phyloP scores from a whole-genome alignment of 2,113 vertebrate genomes.

The Columbina picui region DNA sequence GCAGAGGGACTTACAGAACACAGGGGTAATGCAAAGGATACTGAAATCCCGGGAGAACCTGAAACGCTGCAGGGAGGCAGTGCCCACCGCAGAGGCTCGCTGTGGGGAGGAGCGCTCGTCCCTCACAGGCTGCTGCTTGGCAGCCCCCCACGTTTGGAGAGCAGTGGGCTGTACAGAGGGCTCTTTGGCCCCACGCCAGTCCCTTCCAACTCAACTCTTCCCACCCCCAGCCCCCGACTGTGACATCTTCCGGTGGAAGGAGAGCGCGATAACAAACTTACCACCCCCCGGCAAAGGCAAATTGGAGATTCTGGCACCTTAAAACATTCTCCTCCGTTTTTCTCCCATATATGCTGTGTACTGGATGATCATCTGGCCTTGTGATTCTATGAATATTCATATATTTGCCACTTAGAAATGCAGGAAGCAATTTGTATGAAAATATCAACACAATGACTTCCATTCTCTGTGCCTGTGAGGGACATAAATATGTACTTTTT shows the following conservation, averaged over 20 bases:
- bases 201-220: neutral
- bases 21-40: neutral
- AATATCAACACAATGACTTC: slow-evolving; percentile 33
- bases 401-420: slow-evolving; percentile 36
- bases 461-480: slow-evolving; percentile 16
- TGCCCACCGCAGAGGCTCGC: rapidly evolving
- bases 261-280: neutral
- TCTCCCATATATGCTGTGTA: neutral
- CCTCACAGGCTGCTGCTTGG: neutral
- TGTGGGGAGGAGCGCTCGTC: rapidly evolving
- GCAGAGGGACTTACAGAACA: neutral
- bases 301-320: neutral
- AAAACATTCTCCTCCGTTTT: neutral
- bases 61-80: neutral
- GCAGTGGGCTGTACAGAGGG: neutral
- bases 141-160: neutral
- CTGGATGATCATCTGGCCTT: slow-evolving; percentile 16
- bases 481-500: neutral
- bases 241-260: neutral
- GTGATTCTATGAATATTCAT: slow-evolving; percentile 52
- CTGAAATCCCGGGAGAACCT: neutral
- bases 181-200: neutral
- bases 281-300: neutral
- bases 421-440: slow-evolving; percentile 56
- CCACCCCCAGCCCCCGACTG: neutral